Conservation (phyloP, 1,140 invertebrate genomes). For the Venustaconcha ellipsiformis region DNA sequence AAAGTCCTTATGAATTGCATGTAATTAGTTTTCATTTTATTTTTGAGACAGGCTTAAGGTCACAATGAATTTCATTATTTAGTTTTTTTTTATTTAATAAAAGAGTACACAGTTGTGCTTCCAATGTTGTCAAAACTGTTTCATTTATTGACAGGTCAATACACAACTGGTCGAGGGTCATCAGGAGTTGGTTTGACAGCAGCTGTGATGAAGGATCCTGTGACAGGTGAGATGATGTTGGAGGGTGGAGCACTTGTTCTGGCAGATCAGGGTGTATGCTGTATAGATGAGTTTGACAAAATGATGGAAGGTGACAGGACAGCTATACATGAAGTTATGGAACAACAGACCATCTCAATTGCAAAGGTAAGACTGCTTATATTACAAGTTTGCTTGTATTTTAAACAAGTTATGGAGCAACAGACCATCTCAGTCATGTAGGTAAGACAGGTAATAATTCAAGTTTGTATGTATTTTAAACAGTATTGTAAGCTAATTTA, state of each 20-base stretch:
- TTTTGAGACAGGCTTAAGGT: too few relatives aligned
- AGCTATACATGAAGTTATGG: conserved; percentile 99
- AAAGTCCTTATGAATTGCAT: too few relatives aligned
- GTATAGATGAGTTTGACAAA: conserved; percentile 99
- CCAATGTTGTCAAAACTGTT: background rate
- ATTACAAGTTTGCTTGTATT: too few relatives aligned
- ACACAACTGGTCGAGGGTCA: conserved; percentile 97
- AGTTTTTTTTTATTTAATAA: too few relatives aligned
- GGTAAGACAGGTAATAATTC: background rate
- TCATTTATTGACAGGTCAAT: conserved; percentile 77
- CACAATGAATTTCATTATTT: too few relatives aligned
- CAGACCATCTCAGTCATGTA: background rate
- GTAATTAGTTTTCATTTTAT: too few relatives aligned
- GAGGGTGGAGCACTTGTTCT: conserved; percentile 98
- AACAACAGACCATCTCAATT: conserved; percentile 99
- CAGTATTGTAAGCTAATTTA: too few relatives aligned
- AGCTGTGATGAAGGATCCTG: conserved; percentile 96
- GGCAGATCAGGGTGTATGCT: conserved; percentile 97
- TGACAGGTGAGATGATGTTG: conserved; percentile 97
- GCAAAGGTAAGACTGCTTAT: conserved; percentile 81
- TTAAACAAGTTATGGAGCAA: too few relatives aligned
- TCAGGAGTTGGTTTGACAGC: conserved; percentile 98
- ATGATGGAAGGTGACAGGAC: conserved; percentile 97
- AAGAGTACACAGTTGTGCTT: too few relatives aligned
- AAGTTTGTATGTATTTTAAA: too few relatives aligned